Evolutionary conservation across 2,797 vertebrate genomes (phyloP).

Genomic region (Chanos chanos): DNA sequence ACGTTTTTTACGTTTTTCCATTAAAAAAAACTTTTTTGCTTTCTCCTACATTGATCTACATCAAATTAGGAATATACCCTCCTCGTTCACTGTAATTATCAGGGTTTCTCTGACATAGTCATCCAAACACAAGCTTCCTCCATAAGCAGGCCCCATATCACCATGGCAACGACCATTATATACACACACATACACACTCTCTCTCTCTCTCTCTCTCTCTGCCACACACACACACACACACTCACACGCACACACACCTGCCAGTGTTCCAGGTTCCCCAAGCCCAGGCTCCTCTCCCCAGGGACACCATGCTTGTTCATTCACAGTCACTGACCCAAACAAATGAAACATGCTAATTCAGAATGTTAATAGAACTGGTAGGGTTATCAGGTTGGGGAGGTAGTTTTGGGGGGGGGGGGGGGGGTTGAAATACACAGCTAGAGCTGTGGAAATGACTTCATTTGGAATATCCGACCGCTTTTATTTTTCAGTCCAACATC

Average conservation of each 20-base stretch:
- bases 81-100: slow-evolving; percentile 21
- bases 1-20: too few species aligned
- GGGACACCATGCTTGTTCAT: slow-evolving; percentile 4
- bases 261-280: slow-evolving; percentile 53
- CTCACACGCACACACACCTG: slow-evolving; percentile 65
- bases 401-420: too few species aligned
- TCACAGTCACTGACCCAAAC: slow-evolving; percentile 21
- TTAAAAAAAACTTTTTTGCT: not conserved
- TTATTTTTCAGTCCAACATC: too few species aligned
- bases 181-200: not conserved
- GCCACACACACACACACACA: slow-evolving; percentile 16
- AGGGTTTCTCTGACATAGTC: slow-evolving; percentile 36
- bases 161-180: not conserved
- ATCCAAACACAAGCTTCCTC: not conserved
- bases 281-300: slow-evolving; percentile 19
- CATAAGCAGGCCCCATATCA: slow-evolving; percentile 39
- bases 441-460: not conserved
- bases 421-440: too few species aligned
- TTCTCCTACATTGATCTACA: slow-evolving; percentile 11
- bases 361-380: too few species aligned
- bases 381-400: too few species aligned
- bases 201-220: not conserved
- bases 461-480: not conserved
- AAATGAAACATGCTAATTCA: slow-evolving; percentile 6
- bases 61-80: slow-evolving; percentile 23